Evolutionary conservation across 2,113 vertebrate genomes (phyloP).

Genomic region (Turdus rufiventris): DNA sequence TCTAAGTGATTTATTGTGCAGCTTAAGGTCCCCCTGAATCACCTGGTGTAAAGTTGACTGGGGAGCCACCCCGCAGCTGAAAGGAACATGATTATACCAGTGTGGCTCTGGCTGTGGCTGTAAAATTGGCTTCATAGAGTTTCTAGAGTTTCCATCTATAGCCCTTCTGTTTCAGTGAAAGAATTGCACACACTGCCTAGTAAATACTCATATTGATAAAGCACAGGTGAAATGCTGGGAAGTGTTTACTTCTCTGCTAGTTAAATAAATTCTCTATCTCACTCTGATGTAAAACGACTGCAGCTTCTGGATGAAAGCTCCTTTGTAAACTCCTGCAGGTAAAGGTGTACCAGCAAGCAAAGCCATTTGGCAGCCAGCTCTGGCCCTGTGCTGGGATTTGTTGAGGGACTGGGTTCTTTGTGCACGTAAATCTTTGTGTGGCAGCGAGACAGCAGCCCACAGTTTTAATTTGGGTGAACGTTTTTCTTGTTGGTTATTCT

Average conservation of each 20-base stretch:
- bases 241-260: not conserved
- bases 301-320: not conserved
- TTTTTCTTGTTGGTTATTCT: not conserved
- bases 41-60: not conserved
- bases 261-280: not conserved
- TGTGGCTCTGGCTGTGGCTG: not conserved
- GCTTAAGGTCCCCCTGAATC: not conserved
- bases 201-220: not conserved
- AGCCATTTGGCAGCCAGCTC: not conserved
- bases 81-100: not conserved
- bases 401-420: not conserved
- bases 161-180: not conserved
- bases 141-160: not conserved
- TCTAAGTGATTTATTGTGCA: not conserved
- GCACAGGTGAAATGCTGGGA: not conserved
- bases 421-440: not conserved
- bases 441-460: not conserved
- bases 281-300: not conserved
- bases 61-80: rapidly evolving
- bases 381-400: not conserved
- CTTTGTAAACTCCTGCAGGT: not conserved
- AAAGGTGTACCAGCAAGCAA: not conserved
- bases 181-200: not conserved
- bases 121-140: not conserved
- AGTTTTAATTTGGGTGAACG: not conserved